Percentiles rank a stretch among this genome's conserved stretches.
These are phyloP conservation scores for Pseudococcus longispinus DNA, from an alignment of 2,888 invertebrate genomes.

Conservation along the genomic window DNA sequence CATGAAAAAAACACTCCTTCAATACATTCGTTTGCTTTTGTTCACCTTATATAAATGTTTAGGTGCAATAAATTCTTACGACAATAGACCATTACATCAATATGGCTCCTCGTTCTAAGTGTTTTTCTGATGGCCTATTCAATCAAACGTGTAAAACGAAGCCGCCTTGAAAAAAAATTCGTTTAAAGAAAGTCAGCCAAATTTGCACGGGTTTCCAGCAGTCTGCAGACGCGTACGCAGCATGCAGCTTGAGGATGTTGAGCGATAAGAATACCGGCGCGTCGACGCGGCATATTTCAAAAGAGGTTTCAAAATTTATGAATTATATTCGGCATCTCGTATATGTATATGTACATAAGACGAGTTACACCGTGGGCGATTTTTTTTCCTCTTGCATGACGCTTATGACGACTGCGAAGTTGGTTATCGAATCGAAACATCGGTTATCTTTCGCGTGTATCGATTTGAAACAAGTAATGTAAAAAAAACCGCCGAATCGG, in stretches of 20 bases:
- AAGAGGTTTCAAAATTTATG: not conserved
- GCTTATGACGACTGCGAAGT: not conserved
- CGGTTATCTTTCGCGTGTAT: not conserved
- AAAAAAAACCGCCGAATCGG: not conserved
- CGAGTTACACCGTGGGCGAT: conserved; percentile 12
- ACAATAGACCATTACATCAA: not conserved
- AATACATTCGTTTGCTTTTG: not conserved
- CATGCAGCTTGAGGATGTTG: not conserved
- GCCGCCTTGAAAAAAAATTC: not conserved
- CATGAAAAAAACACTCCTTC: not conserved
- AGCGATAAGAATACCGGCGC: not conserved
- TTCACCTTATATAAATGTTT: not conserved
- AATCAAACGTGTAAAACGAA: not conserved
- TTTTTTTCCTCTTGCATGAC: not conserved
- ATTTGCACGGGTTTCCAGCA: not conserved
- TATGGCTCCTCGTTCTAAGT: not conserved
- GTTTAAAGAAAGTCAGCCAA: not conserved
- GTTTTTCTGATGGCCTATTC: not conserved
- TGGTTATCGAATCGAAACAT: not conserved
- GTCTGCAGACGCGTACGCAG: not conserved
- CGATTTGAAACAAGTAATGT: not conserved
- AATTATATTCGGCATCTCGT: conserved; percentile 1
- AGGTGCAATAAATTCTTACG: not conserved
- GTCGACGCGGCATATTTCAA: conserved; percentile 5
- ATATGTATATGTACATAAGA: not conserved